A percentile compares a stretch with the other conserved stretches of the same genome.
Conservation (phyloP, 1,140 invertebrate species). For the Prorops nasuta region DNA sequence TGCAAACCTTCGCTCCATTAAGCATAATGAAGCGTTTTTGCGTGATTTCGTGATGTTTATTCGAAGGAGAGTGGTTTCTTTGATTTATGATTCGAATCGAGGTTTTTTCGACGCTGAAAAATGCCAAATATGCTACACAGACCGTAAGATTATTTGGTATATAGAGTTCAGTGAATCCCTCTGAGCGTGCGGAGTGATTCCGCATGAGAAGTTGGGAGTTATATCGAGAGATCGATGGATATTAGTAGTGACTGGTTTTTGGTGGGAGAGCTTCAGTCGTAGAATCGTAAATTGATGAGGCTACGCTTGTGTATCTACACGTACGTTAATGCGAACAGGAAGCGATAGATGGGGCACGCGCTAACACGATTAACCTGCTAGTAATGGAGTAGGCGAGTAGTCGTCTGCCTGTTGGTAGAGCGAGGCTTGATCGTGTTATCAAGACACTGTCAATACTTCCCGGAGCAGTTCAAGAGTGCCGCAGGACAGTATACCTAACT, state of each 20-base stretch:
- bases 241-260: too few species aligned
- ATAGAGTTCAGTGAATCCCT: background rate
- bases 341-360: conserved; percentile 20
- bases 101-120: too few species aligned
- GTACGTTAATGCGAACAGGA: conserved; percentile 19
- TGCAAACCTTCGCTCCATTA: too few species aligned
- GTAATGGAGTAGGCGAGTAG: conserved; percentile 33
- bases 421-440: conserved; percentile 31
- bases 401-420: conserved; percentile 15
- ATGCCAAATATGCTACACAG: too few species aligned
- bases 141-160: background rate
- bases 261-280: too few species aligned
- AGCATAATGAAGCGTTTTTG: too few species aligned
- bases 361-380: conserved; percentile 28
- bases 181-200: background rate
- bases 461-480: conserved; percentile 16
- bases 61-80: too few species aligned
- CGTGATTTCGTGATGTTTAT: too few species aligned
- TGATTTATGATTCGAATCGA: too few species aligned
- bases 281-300: too few species aligned
- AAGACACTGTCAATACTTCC: conserved; percentile 31
- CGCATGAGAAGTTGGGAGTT: too few species aligned
- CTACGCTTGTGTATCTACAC: conserved; percentile 5
- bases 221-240: too few species aligned
- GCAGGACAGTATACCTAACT: conserved; percentile 7